Evolutionary conservation across 2,113 vertebrate genomes (phyloP), one percentile per base, ranked within the genome.

Genomic region (Nothocercus nigrocapillus): DNA sequence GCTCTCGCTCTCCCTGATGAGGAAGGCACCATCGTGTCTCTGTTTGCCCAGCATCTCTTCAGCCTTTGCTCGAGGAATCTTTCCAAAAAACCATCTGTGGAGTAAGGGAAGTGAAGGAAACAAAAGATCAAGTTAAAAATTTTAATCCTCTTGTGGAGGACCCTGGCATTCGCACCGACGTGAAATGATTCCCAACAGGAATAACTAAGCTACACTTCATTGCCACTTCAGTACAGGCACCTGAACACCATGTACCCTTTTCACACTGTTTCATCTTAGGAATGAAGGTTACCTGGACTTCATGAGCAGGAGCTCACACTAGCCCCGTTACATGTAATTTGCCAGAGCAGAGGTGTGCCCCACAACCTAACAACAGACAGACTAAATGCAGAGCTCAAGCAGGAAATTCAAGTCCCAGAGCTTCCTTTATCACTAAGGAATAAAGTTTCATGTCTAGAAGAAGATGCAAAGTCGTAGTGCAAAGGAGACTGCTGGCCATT

Each of bases 1-100:
- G 5, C 99, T 99, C 98, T 99, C 99, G 42, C 99, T 99, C 98
- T 99, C 99, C 91, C 99, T 98, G 96, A 99, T 99, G 66, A 99
- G 99, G 96, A 99, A 99, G 91, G 99, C 99, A 85, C 99, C 99
- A 11, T 99, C 99, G 0, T 99, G 99, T 98, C 99, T 98, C 98
- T 99, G 99, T 98, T 99, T 99, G 97, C 99, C 99, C 56, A 99
- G 98, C 98, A 99, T 99, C 98, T 99, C 99, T 97, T 99, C 99
- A 94, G 99, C 99, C 97, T 99, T 99, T 25, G 99, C 99, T 92
- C 99, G 98, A 58, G 99, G 99, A 95, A 99, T 99, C 98, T 99
- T 99, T 91, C 99, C 99, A 82, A 99, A 99, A 98, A 99, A 99
- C 99, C 99, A 99, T 98, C 99, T 99, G 98, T 63, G 94, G 59